Evolutionary conservation across 2,113 vertebrate genomes (phyloP), one percentile per base, ranked within the genome.

Genomic region (Gavialis gangeticus): DNA sequence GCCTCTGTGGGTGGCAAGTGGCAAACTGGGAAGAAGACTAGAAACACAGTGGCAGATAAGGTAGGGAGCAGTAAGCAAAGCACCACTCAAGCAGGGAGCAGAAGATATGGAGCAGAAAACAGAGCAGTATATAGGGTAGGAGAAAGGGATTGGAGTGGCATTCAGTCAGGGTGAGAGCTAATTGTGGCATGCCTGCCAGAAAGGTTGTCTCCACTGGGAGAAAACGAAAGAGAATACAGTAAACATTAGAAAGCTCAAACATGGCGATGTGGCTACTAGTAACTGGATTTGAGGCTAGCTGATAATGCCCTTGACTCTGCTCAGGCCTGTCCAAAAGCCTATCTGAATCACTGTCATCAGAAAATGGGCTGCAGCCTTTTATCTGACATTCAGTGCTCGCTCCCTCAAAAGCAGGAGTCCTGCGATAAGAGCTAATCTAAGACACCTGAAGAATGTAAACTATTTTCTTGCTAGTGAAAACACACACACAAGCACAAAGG

Each of bases 391-490:
- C 59, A 76, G 16, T n/a, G 27, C 71, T 57, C 37, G 55, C 75
- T 81, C 84, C 57, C 34, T 78, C 62, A 63, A 80, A 88, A 84
- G 55, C 55, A 14, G 19, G 67, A 79, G 62, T 71, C 62, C 58
- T 78, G 18, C 75, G 67, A 82, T 85, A 81, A 92, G 67, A 69
- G 24, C 91, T 89, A 92, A 92, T 85, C 87, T 92, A 57, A 89
- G 83, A 76, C 81, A 92, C 77, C 27, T 57, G n/a, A 92, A 85
- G 77, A 93, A 82, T 86, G 78, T 57, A 81, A 93, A 76, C 59
- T 46, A 89, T 85, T 89, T 73, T 27, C 57, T 81, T 89, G 46
- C 46, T 54, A 82, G 59, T 46, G 34, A 89, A 81, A 78, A 69
- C 60, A 66, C 59, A 88, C 56, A 57, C 8, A 37, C 62, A 81